A percentile compares a stretch with the other conserved stretches of the same genome.
Conservation (phyloP, 2,888 invertebrate genomes). For the Baccha elongata region DNA sequence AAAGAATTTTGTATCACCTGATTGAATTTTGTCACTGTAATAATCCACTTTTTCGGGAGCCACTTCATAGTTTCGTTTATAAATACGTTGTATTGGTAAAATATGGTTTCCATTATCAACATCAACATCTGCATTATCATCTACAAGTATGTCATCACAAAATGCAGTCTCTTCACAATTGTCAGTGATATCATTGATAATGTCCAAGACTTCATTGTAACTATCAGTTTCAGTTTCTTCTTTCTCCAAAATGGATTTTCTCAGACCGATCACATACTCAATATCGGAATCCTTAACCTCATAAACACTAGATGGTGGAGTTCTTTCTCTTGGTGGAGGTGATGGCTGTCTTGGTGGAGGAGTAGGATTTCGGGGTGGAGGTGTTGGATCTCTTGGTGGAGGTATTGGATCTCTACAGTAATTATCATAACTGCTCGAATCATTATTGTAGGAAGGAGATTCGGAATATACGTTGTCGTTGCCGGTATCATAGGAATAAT, state of each 20-base stretch:
- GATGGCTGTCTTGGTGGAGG: background rate
- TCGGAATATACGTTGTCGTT: background rate
- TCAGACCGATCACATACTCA: background rate
- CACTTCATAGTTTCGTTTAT: background rate
- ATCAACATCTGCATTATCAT: background rate
- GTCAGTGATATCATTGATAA: background rate
- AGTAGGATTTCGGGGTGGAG: conserved; percentile 7
- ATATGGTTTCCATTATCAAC: background rate
- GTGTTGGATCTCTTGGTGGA: background rate
- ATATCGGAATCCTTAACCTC: background rate
- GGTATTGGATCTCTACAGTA: background rate
- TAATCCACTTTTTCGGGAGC: background rate
- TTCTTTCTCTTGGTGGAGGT: background rate
- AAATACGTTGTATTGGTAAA: background rate
- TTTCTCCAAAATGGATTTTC: background rate
- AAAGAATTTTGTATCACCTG: conserved; percentile 6
- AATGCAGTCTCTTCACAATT: background rate
- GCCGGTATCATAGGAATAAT: conserved; percentile 5
- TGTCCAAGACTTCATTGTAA: background rate
- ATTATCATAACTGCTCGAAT: background rate
- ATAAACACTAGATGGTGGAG: background rate
- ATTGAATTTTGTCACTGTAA: background rate
- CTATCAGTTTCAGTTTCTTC: too few species aligned
- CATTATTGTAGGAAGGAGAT: background rate
- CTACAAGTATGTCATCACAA: background rate